Base-by-base conservation (phyloP, 2,797 vertebrate species). In the Falco columbarius region DNA sequence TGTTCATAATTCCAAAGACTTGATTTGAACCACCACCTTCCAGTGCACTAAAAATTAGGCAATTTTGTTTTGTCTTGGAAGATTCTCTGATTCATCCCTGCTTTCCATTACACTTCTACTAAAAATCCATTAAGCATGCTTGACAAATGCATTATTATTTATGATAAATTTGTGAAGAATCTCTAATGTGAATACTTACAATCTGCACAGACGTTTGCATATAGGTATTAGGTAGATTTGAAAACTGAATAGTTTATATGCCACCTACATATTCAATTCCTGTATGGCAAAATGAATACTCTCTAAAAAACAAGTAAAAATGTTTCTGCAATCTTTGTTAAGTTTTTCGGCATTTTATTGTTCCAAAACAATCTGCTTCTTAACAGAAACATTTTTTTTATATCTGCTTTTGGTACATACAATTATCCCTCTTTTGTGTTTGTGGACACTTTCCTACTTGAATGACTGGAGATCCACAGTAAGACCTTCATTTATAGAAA, bases 231-330 rank as follows among this genome's bases (percentile, higher is more conserved):
- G 7, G 4, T 29, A 85, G 8, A 71, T 63, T 82, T 87, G 3
- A 17, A 46, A 52, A 61, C 23, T 51, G 11, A 63, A 61, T 38
- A 62, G 12, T 7, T 82, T 36, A 34, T 76, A 12, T 32, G 19
- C 34, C 3, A 19, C 14, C 10, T 71, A 30, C 0, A 0, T 47
- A 58, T 40, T 46, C 2, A 65, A 40, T 58, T 36, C 12, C 8
- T 29, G 2, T 51, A 29, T 30, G 14, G 12, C 13, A 92, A 79
- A 89, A 93, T 23, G 4, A 79, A 59, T 56, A 46, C 2, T 54
- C 6, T 38, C 21, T 68, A 59, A 61, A 93, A 74, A 61, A 5
- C 3, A 89, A 70, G 70, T 24, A 1, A 68, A 89, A 79, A 17
- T 27, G 38, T 42, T 32, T 89, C 67, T 76, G 3, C 8, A 58